Evolutionary conservation across 1,140 invertebrate genomes (phyloP).

Genomic region (Heliconius hewitsoni): DNA sequence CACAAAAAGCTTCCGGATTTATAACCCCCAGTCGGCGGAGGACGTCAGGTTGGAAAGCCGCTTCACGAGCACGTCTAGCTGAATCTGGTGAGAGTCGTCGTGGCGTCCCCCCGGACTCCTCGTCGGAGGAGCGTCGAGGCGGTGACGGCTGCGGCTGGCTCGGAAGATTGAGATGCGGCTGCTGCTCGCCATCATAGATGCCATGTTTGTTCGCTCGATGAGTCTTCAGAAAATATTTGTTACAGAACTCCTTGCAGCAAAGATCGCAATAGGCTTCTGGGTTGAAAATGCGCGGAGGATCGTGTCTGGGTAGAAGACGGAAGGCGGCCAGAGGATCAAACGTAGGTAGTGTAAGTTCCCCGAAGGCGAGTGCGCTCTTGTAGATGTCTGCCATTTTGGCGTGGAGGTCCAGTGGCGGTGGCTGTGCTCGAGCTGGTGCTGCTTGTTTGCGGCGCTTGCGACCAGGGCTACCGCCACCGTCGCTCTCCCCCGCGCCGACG

Average conservation of each 20-base stretch:
- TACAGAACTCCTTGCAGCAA: constrained; percentile 99
- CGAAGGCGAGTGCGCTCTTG: constrained; percentile 78
- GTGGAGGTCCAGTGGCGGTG: constrained; percentile 71
- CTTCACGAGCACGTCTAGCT: constrained; percentile 83
- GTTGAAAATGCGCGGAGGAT: constrained; percentile 93
- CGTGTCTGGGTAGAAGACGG: constrained; percentile 82
- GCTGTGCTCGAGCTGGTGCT: constrained; percentile 65
- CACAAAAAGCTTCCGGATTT: constrained; percentile 95
- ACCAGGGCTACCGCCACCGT: constrained; percentile 67
- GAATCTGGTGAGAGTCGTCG: constrained; percentile 83
- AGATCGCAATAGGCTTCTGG: constrained; percentile 97
- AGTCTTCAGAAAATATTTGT: constrained; percentile 99
- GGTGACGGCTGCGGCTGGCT: constrained; percentile 67
- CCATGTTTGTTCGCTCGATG: constrained; percentile 98
- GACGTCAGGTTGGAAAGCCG: constrained; percentile 85
- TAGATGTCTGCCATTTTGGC: constrained; percentile 80
- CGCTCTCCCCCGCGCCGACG: constrained; percentile 55
- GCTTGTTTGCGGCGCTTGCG: constrained; percentile 77
- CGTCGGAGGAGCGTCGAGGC: constrained; percentile 75
- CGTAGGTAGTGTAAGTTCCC: constrained; percentile 72
- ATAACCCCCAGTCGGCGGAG: constrained; percentile 89
- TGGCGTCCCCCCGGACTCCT: constrained; percentile 82
- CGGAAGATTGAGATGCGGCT: constrained; percentile 76
- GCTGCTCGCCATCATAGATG: constrained; percentile 84
- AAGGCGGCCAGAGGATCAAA: constrained; percentile 80